phyloP scores from a whole-genome alignment of 1,140 invertebrate species.

The Eumaeus atala region DNA sequence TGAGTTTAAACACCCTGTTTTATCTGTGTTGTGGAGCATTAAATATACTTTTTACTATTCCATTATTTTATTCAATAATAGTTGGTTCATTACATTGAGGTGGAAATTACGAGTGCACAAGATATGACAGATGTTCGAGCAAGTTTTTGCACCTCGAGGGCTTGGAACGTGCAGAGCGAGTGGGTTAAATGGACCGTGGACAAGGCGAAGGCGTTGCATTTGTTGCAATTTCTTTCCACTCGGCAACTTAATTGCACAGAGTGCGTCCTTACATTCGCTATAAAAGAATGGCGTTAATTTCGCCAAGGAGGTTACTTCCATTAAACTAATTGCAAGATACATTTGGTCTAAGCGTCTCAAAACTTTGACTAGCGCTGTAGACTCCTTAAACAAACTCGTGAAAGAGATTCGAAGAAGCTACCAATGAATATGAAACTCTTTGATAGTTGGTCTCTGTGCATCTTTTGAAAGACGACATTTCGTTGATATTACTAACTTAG shows the following conservation, averaged over 20 bases:
- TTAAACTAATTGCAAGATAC: constrained; percentile 70
- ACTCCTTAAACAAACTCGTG: constrained; percentile 54
- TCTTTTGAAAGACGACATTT: constrained; percentile 47
- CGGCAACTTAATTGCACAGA: constrained; percentile 67
- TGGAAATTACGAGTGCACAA: background rate
- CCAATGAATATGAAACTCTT: constrained; percentile 50
- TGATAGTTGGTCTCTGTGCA: constrained; percentile 25
- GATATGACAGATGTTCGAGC: background rate
- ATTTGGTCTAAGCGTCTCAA: constrained; percentile 67
- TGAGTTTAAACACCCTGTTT: too few species aligned
- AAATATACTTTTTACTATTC: too few species aligned
- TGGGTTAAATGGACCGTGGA: constrained; percentile 69
- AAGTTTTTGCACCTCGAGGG: constrained; percentile 3
- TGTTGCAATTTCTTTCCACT: constrained; percentile 69
- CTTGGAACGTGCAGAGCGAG: constrained; percentile 43
- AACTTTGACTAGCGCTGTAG: constrained; percentile 52
- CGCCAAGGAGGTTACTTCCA: constrained; percentile 58
- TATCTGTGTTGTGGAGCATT: too few species aligned
- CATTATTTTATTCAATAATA: too few species aligned
- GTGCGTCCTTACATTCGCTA: constrained; percentile 60
- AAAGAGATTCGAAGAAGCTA: constrained; percentile 51
- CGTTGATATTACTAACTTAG: constrained; percentile 69
- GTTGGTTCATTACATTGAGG: too few species aligned
- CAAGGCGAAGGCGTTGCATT: constrained; percentile 56
- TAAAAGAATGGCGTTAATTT: constrained; percentile 70